Evolutionary conservation across 37 sponge, comb jelly and placozoan genomes (phyloP).

Genomic region (Beroe forskalii): DNA sequence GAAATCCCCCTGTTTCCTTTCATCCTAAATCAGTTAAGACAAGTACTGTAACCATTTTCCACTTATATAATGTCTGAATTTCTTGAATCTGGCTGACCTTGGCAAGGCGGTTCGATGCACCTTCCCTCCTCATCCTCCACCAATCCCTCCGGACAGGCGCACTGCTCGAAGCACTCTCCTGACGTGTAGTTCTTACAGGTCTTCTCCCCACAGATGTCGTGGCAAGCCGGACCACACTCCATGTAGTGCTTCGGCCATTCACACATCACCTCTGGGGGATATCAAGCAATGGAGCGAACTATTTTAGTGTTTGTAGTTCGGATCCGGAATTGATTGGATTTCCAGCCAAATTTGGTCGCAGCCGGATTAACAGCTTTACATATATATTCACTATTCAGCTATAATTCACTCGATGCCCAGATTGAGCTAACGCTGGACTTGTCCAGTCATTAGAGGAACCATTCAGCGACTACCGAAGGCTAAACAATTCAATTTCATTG

Average conservation of each 20-base stretch:
- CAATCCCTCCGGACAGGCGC: constrained; percentile 51
- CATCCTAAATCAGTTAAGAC: too few species aligned
- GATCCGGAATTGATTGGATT: background rate
- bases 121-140: constrained; percentile 45
- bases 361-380: too few species aligned
- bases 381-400: too few species aligned
- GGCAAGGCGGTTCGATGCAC: background rate
- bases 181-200: constrained; percentile 36
- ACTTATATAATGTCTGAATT: too few species aligned
- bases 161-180: constrained; percentile 44
- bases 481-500: too few species aligned
- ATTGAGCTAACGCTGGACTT: too few species aligned
- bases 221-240: constrained; percentile 57
- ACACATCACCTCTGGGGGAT: constrained; percentile 45
- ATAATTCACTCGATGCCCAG: too few species aligned
- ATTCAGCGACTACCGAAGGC: too few species aligned
- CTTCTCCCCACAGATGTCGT: constrained; percentile 65
- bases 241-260: constrained; percentile 63
- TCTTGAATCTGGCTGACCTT: background rate
- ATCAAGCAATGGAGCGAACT: background rate
- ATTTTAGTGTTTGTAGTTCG: background rate
- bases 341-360: too few species aligned
- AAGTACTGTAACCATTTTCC: too few species aligned
- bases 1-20: too few species aligned
- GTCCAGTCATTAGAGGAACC: too few species aligned